Evolutionary conservation across 1,140 invertebrate species (phyloP), one percentile per base, ranked within the genome.

Genomic region (Spodoptera litura): DNA sequence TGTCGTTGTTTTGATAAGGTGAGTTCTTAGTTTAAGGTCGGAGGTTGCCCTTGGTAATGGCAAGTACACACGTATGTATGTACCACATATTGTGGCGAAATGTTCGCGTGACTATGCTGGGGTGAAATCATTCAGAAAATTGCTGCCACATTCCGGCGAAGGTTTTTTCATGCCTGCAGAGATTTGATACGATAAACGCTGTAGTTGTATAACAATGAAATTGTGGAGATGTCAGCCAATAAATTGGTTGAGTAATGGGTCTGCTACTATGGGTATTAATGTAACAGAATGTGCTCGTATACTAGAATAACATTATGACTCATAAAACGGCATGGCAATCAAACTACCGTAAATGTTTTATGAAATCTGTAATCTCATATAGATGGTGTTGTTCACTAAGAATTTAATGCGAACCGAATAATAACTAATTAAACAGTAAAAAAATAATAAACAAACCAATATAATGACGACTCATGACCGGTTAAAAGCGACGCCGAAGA

Each of bases 1-100:
- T 88, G 85, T 84, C 87, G 86, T 91, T 94, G 90, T 93, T 94
- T 91, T 92, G 88, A 88, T 91, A 82, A 91, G 91, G 92, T 93
- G 85, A 93, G 91, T 92, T 77, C 25, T 81, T 68, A 81, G 89
- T 83, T 82, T 88, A 90, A 91, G 88, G 89, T 89, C 88, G 86
- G 80, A 85, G 83, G 78, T 88, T 88, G 86, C 79, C 89, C 90
- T 91, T 92, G 89, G 81, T 81, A 68, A 83, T 86, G 87, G 73
- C 84, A 85, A 81, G 74, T 81, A 80, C 72, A 79, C 68, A 76
- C 82, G 80, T 83, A 64, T 59, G 79, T 82, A 85, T 72, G 71
- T 49, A 64, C 35, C 84, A 78, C 61, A 59, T 75, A 81, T 82
- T 87, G 81, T 87, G 81, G 86, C 79, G 80, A 90, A 88, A 79